Conservation (phyloP, 2,797 vertebrate species). For the Gallinago solitaria region DNA sequence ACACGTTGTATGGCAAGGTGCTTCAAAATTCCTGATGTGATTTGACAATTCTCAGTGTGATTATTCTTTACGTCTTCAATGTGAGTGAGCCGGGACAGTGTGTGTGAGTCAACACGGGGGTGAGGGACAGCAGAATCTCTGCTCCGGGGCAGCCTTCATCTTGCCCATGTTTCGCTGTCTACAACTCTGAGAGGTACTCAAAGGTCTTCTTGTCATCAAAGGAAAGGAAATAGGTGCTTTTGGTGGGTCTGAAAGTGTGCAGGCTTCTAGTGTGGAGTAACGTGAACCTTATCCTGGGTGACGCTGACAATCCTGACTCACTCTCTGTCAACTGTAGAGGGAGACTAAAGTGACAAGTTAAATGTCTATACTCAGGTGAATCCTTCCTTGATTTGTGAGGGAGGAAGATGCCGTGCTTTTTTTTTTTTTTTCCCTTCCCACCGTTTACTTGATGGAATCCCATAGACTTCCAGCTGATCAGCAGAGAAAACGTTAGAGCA, state of each 20-base stretch:
- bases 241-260: no score
- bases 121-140: background rate
- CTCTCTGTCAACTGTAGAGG: no score
- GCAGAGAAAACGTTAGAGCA: background rate
- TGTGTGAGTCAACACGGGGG: fast-evolving
- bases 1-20: background rate
- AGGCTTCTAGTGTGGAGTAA: no score
- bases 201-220: no score
- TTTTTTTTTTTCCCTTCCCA: background rate
- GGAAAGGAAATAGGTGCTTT: no score
- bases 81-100: background rate
- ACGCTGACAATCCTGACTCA: no score
- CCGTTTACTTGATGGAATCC: background rate
- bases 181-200: no score
- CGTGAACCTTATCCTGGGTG: no score
- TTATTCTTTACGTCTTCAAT: background rate
- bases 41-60: background rate
- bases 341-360: no score
- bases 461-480: background rate
- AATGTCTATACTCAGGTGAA: no score
- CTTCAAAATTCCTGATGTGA: background rate
- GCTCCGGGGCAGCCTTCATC: background rate
- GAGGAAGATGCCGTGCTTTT: no score
- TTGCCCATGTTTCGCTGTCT: background rate
- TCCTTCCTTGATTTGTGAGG: no score